These are phyloP conservation scores for Sparidentex hasta DNA, from an alignment of 2,797 vertebrate species.

Conservation along the genomic window DNA sequence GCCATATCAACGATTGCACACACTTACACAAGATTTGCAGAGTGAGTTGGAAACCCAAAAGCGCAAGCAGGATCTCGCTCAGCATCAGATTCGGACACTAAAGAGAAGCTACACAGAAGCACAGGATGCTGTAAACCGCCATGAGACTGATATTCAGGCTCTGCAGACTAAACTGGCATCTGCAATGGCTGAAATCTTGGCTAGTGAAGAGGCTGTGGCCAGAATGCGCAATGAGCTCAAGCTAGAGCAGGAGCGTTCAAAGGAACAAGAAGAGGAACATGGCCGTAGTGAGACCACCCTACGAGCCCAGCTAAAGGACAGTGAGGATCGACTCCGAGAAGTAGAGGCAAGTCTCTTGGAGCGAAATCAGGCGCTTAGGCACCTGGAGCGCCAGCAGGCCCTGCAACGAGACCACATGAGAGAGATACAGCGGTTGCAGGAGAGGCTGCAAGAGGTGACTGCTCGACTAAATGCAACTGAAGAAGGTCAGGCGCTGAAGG, in stretches of 20 bases:
- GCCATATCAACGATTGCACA: conserved; percentile 93
- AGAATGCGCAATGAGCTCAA: conserved; percentile 93
- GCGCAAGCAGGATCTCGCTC: conserved; percentile 91
- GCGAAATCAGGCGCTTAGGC: conserved; percentile 92
- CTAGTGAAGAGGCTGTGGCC: conserved; percentile 92
- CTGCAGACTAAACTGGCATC: conserved; percentile 91
- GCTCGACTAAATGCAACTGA: conserved; percentile 90
- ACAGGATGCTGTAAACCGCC: conserved; percentile 91
- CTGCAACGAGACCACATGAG: conserved; percentile 92
- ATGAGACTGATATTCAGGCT: conserved; percentile 92
- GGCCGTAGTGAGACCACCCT: conserved; percentile 86
- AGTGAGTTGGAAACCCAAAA: conserved; percentile 92
- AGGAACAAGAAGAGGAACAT: conserved; percentile 92
- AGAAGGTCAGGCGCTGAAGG: conserved; percentile 90
- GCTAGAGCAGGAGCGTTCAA: conserved; percentile 90
- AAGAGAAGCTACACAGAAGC: conserved; percentile 95
- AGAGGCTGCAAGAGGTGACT: conserved; percentile 90
- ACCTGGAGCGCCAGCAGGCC: conserved; percentile 93
- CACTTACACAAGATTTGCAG: conserved; percentile 94
- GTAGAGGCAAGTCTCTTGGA: conserved; percentile 92
- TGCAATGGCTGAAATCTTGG: conserved; percentile 90
- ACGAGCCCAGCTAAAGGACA: conserved; percentile 91
- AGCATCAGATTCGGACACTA: conserved; percentile 92
- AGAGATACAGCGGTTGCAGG: conserved; percentile 93
- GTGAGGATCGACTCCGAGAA: conserved; percentile 91